Percentiles rank a stretch among this genome's conserved stretches.
These are phyloP conservation scores for Lepas anatifera DNA, from an alignment of 2,888 invertebrate species.

Conservation along the genomic window DNA sequence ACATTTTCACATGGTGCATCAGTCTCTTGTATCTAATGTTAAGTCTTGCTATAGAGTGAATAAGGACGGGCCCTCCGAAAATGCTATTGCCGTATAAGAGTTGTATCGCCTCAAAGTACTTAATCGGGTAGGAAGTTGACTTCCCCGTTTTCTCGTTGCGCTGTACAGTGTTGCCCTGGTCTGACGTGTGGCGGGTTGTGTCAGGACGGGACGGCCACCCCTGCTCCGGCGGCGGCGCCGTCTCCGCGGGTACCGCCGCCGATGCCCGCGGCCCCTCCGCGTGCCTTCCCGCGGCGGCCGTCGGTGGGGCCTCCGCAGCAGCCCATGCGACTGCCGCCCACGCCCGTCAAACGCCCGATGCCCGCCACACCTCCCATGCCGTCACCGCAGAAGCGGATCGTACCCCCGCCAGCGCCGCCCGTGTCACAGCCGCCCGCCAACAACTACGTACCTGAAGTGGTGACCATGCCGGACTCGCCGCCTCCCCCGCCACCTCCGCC, in stretches of 20 bases:
- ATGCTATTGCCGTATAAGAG: too few species aligned
- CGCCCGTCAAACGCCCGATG: not conserved
- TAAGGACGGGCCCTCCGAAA: too few species aligned
- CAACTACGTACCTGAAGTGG: not conserved
- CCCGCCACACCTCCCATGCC: not conserved
- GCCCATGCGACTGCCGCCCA: not conserved
- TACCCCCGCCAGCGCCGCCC: not conserved
- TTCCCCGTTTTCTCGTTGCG: too few species aligned
- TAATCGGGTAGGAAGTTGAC: too few species aligned
- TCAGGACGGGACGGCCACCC: not conserved
- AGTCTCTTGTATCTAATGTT: too few species aligned
- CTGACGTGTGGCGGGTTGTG: too few species aligned
- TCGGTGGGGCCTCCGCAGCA: not conserved
- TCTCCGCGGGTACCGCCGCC: not conserved
- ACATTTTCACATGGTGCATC: too few species aligned
- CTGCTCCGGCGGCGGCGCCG: not conserved
- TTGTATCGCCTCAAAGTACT: too few species aligned
- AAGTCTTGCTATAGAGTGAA: too few species aligned
- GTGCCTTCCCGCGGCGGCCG: not conserved
- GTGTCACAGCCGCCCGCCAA: not conserved
- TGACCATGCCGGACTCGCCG: not conserved
- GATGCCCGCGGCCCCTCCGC: not conserved
- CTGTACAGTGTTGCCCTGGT: too few species aligned
- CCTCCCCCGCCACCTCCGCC: not conserved
- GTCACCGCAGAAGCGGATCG: not conserved